Percentiles rank a stretch among this genome's conserved stretches.
phyloP scores from a whole-genome alignment of 2,113 vertebrate genomes.

The Xyrauchen texanus region DNA sequence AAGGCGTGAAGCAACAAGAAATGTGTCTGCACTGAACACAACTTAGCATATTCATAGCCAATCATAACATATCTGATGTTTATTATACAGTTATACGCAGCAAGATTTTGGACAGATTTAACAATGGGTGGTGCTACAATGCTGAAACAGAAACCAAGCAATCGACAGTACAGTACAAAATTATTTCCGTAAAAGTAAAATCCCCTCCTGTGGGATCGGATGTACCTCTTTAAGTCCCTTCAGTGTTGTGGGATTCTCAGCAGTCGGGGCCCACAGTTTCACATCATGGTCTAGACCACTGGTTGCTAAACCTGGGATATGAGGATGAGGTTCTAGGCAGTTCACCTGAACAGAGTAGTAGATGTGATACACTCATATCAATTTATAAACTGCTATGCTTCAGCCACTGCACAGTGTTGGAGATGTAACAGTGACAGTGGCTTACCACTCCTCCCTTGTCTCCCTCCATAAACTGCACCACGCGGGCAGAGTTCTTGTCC shows the following conservation, averaged over 20 bases:
- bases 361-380: too few species aligned
- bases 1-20: background rate
- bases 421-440: background rate
- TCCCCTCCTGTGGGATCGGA: background rate
- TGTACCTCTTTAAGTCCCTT: conserved; percentile 86
- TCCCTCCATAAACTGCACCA: conserved; percentile 94
- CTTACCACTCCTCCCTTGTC: conserved; percentile 95
- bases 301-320: conserved; percentile 89
- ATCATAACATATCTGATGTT: too few species aligned
- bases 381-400: too few species aligned
- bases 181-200: too few species aligned
- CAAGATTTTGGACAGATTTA: too few species aligned
- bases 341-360: conserved; percentile 79
- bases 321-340: conserved; percentile 92
- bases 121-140: too few species aligned
- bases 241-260: conserved; percentile 82
- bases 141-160: too few species aligned
- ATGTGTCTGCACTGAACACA: too few species aligned
- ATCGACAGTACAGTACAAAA: too few species aligned
- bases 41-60: too few species aligned
- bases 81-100: too few species aligned
- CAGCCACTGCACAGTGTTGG: too few species aligned
- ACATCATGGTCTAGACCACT: conserved; percentile 93
- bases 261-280: conserved; percentile 94
- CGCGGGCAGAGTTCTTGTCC: conserved; percentile 91